Conservation (phyloP, 2,797 vertebrate genomes). For the Urocyon cinereoargenteus region DNA sequence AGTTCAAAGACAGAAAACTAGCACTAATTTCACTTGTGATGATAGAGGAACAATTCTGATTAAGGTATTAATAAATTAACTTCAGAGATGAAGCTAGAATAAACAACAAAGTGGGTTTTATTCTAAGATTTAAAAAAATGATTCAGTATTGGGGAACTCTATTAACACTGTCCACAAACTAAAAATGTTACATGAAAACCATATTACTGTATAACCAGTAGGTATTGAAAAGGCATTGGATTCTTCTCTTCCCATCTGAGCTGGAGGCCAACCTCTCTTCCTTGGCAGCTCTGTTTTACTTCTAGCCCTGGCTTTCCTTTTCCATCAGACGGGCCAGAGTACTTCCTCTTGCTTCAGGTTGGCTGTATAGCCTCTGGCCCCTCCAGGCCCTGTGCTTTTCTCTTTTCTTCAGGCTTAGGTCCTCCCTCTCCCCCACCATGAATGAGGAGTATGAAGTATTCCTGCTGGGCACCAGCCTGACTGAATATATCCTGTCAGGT, state of each 20-base stretch:
- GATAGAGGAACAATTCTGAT: neutral
- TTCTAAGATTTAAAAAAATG: neutral
- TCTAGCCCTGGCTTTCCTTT: neutral
- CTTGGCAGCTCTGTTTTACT: neutral
- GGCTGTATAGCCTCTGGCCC: neutral
- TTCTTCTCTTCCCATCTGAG: neutral
- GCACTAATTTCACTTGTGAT: neutral
- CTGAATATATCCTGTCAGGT: slow-evolving; percentile 97
- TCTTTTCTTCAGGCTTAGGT: neutral
- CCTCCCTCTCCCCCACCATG: neutral
- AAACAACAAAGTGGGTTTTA: slow-evolving; percentile 23
- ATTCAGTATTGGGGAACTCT: neutral
- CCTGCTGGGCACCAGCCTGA: neutral
- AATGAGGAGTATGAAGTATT: neutral
- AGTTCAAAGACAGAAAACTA: neutral
- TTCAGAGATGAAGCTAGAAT: slow-evolving; percentile 30
- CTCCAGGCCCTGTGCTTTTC: neutral
- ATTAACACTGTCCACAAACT: neutral
- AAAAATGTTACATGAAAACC: neutral
- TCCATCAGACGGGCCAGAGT: neutral
- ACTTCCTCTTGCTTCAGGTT: neutral
- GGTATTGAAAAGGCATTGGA: neutral
- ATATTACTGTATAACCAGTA: neutral
- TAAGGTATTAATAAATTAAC: slow-evolving; percentile 7
- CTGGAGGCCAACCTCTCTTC: neutral